Conservation (phyloP, 2,113 vertebrate genomes). For the Microtus montanus region DNA sequence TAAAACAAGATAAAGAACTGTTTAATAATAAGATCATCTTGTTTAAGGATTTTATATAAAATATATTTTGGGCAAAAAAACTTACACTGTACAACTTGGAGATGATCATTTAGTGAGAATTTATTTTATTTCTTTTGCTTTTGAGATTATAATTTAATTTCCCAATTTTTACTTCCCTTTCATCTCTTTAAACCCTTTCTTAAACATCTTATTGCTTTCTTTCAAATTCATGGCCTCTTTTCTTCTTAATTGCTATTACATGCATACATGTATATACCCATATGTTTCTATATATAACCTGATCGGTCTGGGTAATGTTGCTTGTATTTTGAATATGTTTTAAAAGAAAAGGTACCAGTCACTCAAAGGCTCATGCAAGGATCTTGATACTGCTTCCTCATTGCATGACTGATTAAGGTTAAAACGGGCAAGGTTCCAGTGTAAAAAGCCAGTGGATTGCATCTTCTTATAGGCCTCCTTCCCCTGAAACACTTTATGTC, state of each 20-base stretch:
- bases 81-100: slow-evolving; percentile 23
- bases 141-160: neutral
- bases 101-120: neutral
- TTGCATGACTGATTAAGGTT: neutral
- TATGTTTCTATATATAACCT: neutral
- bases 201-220: neutral
- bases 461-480: neutral
- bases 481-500: neutral
- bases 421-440: neutral
- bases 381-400: neutral
- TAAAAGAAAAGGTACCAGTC: neutral
- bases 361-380: neutral
- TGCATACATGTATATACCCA: too few species aligned
- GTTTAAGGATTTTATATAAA: slow-evolving; percentile 45
- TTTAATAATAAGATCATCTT: neutral
- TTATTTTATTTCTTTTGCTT: neutral
- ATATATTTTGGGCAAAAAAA: slow-evolving; percentile 15
- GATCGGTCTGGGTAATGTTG: neutral
- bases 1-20: neutral
- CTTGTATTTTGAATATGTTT: neutral
- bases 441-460: neutral
- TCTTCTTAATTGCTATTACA: neutral
- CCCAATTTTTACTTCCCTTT: neutral
- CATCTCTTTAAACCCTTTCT: neutral
- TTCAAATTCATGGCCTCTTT: neutral